Evolutionary conservation across 1,140 invertebrate species (phyloP), one percentile per base, ranked within the genome.

Genomic region (Charaxes varanes): DNA sequence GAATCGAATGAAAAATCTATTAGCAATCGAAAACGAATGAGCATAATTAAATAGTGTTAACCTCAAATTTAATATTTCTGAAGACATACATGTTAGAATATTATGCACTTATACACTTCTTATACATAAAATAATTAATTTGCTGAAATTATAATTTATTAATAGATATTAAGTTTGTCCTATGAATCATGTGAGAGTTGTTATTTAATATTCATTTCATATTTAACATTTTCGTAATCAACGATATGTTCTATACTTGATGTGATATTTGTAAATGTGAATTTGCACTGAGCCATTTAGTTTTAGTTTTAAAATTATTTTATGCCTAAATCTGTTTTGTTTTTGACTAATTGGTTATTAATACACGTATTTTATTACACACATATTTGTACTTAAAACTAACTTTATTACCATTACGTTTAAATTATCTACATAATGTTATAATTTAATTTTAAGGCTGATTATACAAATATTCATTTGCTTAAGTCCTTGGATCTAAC

Each of bases 11-110:
- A 37, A n/a, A n/a, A n/a, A 23, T 12, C 16, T 18, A 12, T 10
- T 13, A 23, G 5, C n/a, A 18, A 36, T 36, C 41, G 41, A 44
- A 44, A 23, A 30, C 41, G 33, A 44, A 41, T 3, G 16, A n/a
- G 24, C 3, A 12, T 6, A 11, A 6, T 11, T 11, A 12, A n/a
- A n/a, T n/a, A n/a, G n/a, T n/a, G n/a, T n/a, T n/a, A n/a, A n/a
- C n/a, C n/a, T n/a, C n/a, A n/a, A n/a, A n/a, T n/a, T n/a, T n/a
- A n/a, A n/a, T n/a, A n/a, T n/a, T n/a, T n/a, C n/a, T n/a, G n/a
- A n/a, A n/a, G n/a, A n/a, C n/a, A n/a, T n/a, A n/a, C n/a, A n/a
- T n/a, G n/a, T n/a, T n/a, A n/a, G n/a, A n/a, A n/a, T n/a, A n/a
- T n/a, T n/a, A n/a, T n/a, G n/a, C n/a, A n/a, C n/a, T n/a, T n/a